phyloP scores from a whole-genome alignment of 2,888 invertebrate genomes.

The Busseola fusca region DNA sequence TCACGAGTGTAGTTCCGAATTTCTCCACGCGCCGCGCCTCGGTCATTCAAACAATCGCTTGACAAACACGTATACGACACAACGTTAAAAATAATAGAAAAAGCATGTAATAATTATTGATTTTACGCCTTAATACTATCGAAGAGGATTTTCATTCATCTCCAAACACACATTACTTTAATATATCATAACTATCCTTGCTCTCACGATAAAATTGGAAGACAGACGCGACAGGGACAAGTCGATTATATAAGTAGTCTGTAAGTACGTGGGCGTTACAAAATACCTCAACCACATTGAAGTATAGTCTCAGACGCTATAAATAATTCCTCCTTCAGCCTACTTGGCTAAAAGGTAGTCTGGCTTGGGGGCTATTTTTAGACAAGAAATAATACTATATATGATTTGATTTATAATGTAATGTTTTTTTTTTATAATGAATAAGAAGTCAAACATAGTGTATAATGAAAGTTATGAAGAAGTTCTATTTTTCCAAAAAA shows the following conservation, averaged over 20 bases:
- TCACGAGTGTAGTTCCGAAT: too few species aligned
- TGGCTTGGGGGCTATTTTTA: constrained; percentile 13
- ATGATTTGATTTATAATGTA: too few species aligned
- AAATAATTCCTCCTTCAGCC: constrained; percentile 38
- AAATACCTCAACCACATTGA: constrained; percentile 37
- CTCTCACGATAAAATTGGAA: constrained; percentile 29
- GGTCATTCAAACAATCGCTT: too few species aligned
- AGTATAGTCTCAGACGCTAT: constrained; percentile 33
- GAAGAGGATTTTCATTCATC: too few species aligned
- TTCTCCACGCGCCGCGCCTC: too few species aligned
- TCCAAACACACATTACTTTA: background rate
- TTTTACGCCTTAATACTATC: too few species aligned
- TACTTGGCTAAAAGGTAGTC: constrained; percentile 26
- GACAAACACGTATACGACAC: too few species aligned
- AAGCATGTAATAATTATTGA: too few species aligned
- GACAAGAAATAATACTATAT: constrained; percentile 8
- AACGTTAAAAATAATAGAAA: too few species aligned
- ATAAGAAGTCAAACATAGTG: background rate
- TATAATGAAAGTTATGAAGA: background rate
- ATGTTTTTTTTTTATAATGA: too few species aligned
- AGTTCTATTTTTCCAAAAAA: background rate
- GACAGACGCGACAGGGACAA: constrained; percentile 22
- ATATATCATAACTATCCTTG: constrained; percentile 11
- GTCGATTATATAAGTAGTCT: constrained; percentile 21
- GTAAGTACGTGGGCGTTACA: constrained; percentile 47